Conservation (phyloP, 1,140 invertebrate species). For the Apocrypta bakeri region DNA sequence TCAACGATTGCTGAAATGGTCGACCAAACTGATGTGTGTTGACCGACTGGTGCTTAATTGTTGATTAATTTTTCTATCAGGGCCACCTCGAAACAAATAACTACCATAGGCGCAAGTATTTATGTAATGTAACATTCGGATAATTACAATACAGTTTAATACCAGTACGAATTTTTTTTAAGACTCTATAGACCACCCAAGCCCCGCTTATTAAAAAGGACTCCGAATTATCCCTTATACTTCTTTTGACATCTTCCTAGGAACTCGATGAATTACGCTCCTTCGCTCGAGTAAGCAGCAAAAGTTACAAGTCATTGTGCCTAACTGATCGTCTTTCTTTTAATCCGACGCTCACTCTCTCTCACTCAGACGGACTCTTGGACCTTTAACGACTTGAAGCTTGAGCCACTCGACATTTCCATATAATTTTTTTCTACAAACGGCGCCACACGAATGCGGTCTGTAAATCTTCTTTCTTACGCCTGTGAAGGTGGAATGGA, state of each 20-base stretch:
- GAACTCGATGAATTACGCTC: constrained; percentile 11
- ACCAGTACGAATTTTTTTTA: not conserved
- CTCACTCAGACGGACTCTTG: constrained; percentile 15
- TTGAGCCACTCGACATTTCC: constrained; percentile 62
- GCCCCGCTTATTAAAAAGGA: constrained; percentile 47
- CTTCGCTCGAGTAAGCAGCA: constrained; percentile 24
- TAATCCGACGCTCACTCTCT: constrained; percentile 68
- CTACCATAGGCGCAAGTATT: too few species aligned
- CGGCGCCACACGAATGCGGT: constrained; percentile 12
- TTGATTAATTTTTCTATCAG: too few species aligned
- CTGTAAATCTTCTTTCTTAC: not conserved
- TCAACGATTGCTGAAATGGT: too few species aligned
- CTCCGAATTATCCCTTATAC: constrained; percentile 24
- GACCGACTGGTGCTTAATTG: too few species aligned
- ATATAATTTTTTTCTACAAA: constrained; percentile 51
- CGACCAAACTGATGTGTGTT: too few species aligned
- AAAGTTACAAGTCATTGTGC: constrained; percentile 72
- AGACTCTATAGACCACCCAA: constrained; percentile 65
- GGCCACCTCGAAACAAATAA: too few species aligned
- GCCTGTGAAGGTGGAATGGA: not conserved
- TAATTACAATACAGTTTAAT: not conserved
- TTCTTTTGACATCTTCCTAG: not conserved
- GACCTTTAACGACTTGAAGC: not conserved
- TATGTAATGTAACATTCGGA: not conserved
- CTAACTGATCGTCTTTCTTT: constrained; percentile 74